Base-by-base conservation (phyloP, 2,113 vertebrate genomes). In the Cheilinus undulatus region DNA sequence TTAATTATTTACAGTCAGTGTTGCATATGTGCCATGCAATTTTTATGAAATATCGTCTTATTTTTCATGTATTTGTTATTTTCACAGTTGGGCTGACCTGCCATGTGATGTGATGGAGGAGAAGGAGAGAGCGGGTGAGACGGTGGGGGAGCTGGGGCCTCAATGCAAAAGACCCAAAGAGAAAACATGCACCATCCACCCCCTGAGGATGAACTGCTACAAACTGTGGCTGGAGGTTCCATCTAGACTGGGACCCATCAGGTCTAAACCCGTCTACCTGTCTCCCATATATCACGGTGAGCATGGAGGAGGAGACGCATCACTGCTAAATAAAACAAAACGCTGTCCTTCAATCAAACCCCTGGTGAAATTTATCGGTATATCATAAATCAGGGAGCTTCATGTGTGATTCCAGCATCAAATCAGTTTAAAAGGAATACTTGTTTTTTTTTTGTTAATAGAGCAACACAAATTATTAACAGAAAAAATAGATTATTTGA, bases 161-260 rank as follows among this genome's bases (percentile, higher is more conserved):
- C 3, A 32, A 0, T 89, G 81, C 34, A 85, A 73, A 49, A 23
- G 12, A 78, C 93, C 46, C 54, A 26, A 3, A 9, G 10, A 42
- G 43, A 45, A 53, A 0, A 89, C 92, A 59, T 98, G 97, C 75
- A 90, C 90, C 2, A 95, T 98, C 78, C 86, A 92, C 38, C 93
- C 94, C 1, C 89, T 99, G 72, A 95, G 94, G 74, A 91, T 95
- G 40, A 96, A 92, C 69, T 97, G 96, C 75, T 96, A 98, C 20
- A 95, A 95, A 75, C 92, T 99, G 90, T 98, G 97, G 98, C 76
- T 99, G 43, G 95, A 96, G 54, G 83, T 96, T 19, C 72, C 90
- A 4, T 93, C 95, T 11, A 63, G 54, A 0, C 78, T 94, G 17
- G 95, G 94, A 26, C 94, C 90, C 0, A 86, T 99, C 62, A 82